These are phyloP conservation scores for Solea senegalensis DNA, from an alignment of 2,113 vertebrate genomes.

Conservation along the genomic window DNA sequence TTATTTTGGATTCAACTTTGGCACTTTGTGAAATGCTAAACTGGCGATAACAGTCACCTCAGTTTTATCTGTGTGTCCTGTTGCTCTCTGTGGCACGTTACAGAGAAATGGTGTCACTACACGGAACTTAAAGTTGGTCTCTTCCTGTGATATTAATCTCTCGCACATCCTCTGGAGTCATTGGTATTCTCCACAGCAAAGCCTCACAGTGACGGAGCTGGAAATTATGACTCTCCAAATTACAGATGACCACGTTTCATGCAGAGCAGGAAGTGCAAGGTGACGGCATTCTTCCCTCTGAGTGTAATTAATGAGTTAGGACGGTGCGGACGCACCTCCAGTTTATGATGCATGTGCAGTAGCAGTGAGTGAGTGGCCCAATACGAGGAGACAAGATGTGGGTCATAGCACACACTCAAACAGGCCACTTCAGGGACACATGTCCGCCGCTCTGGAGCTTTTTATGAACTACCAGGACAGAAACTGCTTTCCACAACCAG, in stretches of 20 bases:
- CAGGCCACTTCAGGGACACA: constrained; percentile 69
- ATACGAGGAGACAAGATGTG: constrained; percentile 65
- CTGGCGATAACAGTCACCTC: constrained; percentile 2
- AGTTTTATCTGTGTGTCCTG: constrained; percentile 9
- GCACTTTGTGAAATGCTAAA: too few species aligned
- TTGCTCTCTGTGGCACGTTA: not conserved
- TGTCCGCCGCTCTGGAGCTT: constrained; percentile 62
- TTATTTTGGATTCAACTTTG: too few species aligned
- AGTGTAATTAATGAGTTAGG: constrained; percentile 49
- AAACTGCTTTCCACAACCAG: constrained; percentile 59
- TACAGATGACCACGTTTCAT: constrained; percentile 4
- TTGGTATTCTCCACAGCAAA: not conserved
- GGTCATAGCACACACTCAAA: constrained; percentile 67
- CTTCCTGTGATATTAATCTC: not conserved
- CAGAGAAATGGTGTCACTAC: not conserved
- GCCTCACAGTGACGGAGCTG: not conserved
- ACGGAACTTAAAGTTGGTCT: not conserved
- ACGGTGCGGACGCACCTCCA: constrained; percentile 37
- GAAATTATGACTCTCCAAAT: not conserved
- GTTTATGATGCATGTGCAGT: constrained; percentile 48
- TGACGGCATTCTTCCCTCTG: constrained; percentile 24
- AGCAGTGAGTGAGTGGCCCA: constrained; percentile 51
- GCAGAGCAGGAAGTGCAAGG: constrained; percentile 1
- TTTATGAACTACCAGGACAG: constrained; percentile 75
- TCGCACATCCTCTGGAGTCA: not conserved